These are phyloP conservation scores for Drosophila erecta DNA, from an alignment of 1,140 invertebrate genomes.

Conservation along the genomic window DNA sequence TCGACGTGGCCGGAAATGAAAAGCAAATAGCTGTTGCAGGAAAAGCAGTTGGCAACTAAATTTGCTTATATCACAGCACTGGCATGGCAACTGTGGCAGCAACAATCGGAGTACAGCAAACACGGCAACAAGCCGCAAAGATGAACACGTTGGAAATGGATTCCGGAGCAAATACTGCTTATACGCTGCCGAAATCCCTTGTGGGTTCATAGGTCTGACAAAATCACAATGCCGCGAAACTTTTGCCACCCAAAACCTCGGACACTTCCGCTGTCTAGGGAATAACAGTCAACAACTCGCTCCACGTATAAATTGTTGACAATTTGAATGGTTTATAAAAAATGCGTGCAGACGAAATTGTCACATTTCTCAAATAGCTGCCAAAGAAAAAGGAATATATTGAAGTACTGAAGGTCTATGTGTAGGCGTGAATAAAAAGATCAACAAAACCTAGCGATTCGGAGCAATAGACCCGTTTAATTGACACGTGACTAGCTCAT, in stretches of 20 bases:
- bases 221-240: slow-evolving; percentile 54
- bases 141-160: slow-evolving; percentile 23
- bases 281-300: slow-evolving; percentile 52
- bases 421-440: slow-evolving; percentile 24
- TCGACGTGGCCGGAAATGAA: slow-evolving; percentile 81
- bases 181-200: slow-evolving; percentile 21
- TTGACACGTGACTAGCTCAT: neutral
- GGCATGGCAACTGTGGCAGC: slow-evolving; percentile 7
- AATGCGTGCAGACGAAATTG: slow-evolving; percentile 68
- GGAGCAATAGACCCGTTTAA: neutral
- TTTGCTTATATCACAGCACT: slow-evolving; percentile 58
- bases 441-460: slow-evolving; percentile 32
- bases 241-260: slow-evolving; percentile 13
- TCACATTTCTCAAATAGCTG: slow-evolving; percentile 20
- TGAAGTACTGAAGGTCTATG: neutral
- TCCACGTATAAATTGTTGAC: slow-evolving; percentile 70
- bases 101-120: slow-evolving; percentile 58
- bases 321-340: slow-evolving; percentile 78
- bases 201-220: slow-evolving; percentile 50
- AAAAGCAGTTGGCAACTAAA: slow-evolving; percentile 45
- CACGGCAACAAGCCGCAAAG: slow-evolving; percentile 51
- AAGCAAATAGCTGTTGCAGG: slow-evolving; percentile 66
- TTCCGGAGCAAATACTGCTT: slow-evolving; percentile 33
- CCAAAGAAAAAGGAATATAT: neutral
- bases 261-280: slow-evolving; percentile 62